Conservation (phyloP, 1,140 invertebrate species). For the Oncopodura yosiiana region DNA sequence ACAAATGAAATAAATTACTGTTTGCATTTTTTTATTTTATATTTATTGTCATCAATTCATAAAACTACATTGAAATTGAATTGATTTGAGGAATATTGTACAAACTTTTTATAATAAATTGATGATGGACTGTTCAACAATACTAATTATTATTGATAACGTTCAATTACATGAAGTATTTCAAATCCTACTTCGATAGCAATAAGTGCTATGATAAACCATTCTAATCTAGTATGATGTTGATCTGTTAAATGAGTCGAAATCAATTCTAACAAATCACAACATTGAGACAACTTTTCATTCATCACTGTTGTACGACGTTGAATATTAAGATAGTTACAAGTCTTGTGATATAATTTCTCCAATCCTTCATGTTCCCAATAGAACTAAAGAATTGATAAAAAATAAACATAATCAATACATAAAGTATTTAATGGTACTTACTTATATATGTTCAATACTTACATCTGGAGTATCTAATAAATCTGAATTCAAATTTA, state of each 20-base stretch:
- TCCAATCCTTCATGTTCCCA: conserved; percentile 88
- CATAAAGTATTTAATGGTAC: too few relatives aligned
- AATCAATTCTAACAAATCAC: conserved; percentile 76
- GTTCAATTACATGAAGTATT: conserved; percentile 64
- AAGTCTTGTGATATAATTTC: conserved; percentile 65
- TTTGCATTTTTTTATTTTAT: too few relatives aligned
- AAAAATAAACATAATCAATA: too few relatives aligned
- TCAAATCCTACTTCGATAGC: conserved; percentile 89
- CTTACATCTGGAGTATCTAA: conserved; percentile 88
- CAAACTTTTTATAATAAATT: too few relatives aligned
- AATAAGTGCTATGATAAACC: conserved; percentile 94
- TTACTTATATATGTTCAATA: too few relatives aligned
- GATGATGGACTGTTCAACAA: too few relatives aligned
- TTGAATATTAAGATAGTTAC: conserved; percentile 70
- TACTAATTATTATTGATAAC: too few relatives aligned
- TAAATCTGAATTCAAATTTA: conserved; percentile 87
- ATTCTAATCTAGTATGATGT: conserved; percentile 82
- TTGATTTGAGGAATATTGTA: too few relatives aligned
- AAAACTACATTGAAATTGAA: too few relatives aligned
- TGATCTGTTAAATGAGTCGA: conserved; percentile 77
- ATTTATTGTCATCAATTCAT: too few relatives aligned
- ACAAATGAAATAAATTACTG: too few relatives aligned
- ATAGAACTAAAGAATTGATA: too few relatives aligned
- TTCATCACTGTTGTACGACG: conserved; percentile 88
- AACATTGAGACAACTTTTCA: conserved; percentile 85